These are phyloP conservation scores for Physeter macrocephalus DNA, from an alignment of 2,113 vertebrate species.

Conservation along the genomic window DNA sequence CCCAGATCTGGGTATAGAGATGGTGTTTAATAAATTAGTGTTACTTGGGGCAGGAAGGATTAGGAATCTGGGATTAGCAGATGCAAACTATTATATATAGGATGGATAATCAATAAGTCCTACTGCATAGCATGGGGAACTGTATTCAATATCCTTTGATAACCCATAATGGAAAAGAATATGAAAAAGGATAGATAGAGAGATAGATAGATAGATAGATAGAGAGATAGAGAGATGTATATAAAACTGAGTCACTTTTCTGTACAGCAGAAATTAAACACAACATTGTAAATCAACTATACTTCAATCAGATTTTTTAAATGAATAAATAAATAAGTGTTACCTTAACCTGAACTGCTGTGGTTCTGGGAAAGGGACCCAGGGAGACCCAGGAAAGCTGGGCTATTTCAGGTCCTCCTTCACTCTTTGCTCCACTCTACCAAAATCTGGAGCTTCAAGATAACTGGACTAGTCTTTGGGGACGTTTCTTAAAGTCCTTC, in stretches of 20 bases:
- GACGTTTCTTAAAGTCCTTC: background rate
- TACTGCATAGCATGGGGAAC: background rate
- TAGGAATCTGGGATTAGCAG: background rate
- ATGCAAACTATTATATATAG: background rate
- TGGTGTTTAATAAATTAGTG: background rate
- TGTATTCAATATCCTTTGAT: background rate
- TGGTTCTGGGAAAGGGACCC: background rate
- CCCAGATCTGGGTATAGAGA: background rate
- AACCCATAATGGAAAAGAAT: background rate
- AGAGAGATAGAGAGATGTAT: no score
- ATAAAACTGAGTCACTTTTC: background rate
- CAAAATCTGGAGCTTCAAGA: background rate
- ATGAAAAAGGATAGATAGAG: background rate
- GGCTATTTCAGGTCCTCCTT: background rate
- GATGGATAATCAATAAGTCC: background rate
- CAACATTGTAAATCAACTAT: background rate
- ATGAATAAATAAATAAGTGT: background rate
- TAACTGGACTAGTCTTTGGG: background rate
- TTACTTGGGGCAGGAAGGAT: background rate
- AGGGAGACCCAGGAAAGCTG: background rate
- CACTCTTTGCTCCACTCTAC: background rate
- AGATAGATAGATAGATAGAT: no score
- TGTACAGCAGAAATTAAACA: background rate
- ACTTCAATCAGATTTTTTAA: background rate
- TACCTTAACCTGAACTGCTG: background rate